Conservation (phyloP, 2,888 invertebrate genomes). For the Phanerotoma sp. region DNA sequence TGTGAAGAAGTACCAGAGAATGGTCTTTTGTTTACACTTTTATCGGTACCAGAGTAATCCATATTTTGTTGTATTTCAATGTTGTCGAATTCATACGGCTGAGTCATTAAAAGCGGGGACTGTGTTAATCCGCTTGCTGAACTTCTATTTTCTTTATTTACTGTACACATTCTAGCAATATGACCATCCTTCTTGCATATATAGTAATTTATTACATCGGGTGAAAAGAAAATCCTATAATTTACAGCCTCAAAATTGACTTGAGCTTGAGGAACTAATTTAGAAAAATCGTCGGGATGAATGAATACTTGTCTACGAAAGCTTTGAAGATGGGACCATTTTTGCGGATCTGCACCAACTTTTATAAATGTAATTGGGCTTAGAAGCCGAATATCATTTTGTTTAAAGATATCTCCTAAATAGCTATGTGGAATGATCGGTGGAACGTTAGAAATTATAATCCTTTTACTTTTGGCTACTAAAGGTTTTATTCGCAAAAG, state of each 20-base stretch:
- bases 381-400: not conserved
- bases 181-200: conserved; percentile 4
- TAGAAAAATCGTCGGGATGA: not conserved
- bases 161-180: not conserved
- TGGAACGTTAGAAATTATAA: conserved; percentile 20
- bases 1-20: too few relatives aligned
- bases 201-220: not conserved
- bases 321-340: not conserved
- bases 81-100: too few relatives aligned
- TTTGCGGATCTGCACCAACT: not conserved
- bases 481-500: conserved; percentile 12
- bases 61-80: too few relatives aligned
- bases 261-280: not conserved
- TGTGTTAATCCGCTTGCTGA: too few relatives aligned
- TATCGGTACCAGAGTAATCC: too few relatives aligned
- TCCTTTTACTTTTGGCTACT: conserved; percentile 5
- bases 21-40: too few relatives aligned
- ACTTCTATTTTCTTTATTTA: not conserved
- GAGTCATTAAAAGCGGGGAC: too few relatives aligned
- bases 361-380: conserved; percentile 2
- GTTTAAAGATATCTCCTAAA: conserved; percentile 2
- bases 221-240: not conserved
- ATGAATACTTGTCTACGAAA: not conserved
- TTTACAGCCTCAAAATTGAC: not conserved
- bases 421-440: conserved; percentile 10